Conservation (phyloP, 2,113 vertebrate genomes). For the Petrocephalus zakoni region DNA sequence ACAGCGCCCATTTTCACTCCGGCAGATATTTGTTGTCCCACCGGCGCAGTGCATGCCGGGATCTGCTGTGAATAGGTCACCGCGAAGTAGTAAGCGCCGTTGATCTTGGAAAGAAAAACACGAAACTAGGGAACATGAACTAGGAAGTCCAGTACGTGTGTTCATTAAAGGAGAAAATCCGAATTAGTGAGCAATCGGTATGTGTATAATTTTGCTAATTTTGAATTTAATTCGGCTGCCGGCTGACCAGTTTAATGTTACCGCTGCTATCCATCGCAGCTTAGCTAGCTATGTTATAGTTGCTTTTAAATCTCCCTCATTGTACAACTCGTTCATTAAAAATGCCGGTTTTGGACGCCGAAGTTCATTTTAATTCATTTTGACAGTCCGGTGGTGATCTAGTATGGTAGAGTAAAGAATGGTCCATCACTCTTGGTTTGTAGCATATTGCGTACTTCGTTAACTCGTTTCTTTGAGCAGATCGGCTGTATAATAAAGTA, state of each 20-base stretch:
- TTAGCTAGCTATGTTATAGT: background rate
- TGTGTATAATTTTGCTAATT: background rate
- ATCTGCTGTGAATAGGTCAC: conserved; percentile 4
- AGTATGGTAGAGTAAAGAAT: background rate
- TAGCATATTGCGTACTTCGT: background rate
- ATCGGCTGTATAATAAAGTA: background rate
- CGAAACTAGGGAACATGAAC: background rate
- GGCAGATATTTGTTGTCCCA: conserved; percentile 1
- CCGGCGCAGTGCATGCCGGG: conserved; percentile 13
- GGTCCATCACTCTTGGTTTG: background rate
- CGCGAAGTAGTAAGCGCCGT: background rate
- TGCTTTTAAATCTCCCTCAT: background rate
- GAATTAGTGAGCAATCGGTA: conserved; percentile 1
- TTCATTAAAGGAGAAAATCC: background rate
- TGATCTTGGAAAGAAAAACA: background rate
- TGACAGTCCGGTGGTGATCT: background rate
- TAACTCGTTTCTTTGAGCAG: background rate
- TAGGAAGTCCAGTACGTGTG: background rate
- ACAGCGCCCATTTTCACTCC: background rate
- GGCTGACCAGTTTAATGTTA: background rate
- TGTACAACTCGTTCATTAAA: background rate
- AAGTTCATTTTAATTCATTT: background rate
- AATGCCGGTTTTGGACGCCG: background rate
- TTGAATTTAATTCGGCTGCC: background rate
- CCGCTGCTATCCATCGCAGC: background rate